phyloP scores from a whole-genome alignment of 2,888 invertebrate genomes.

The Machimus atricapillus region DNA sequence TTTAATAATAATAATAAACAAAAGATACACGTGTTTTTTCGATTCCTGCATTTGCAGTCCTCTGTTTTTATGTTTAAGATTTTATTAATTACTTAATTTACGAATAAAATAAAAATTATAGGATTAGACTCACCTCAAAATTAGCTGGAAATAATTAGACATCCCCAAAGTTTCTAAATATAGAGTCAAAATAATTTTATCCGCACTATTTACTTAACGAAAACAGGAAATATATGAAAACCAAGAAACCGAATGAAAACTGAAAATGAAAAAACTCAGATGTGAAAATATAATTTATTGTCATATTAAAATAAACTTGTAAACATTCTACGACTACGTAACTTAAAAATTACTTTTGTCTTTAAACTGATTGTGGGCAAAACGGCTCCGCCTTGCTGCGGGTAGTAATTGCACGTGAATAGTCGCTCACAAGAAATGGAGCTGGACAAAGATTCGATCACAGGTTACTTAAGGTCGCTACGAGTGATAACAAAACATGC shows the following conservation, averaged over 20 bases:
- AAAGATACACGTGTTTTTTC: too few relatives aligned
- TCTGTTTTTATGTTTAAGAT: too few relatives aligned
- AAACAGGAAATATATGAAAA: not conserved
- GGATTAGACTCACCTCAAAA: too few relatives aligned
- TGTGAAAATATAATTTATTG: conserved; percentile 18
- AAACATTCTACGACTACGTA: not conserved
- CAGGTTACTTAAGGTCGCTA: conserved; percentile 1
- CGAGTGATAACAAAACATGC: not conserved
- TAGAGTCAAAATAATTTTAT: not conserved
- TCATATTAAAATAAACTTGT: conserved; percentile 17
- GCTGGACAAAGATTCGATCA: conserved; percentile 9
- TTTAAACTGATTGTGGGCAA: not conserved
- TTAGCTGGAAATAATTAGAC: not conserved
- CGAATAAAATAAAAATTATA: too few relatives aligned
- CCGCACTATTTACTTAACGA: not conserved
- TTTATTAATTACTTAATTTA: too few relatives aligned
- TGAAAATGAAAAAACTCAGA: not conserved
- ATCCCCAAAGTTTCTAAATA: not conserved
- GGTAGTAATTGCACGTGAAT: not conserved
- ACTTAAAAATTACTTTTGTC: conserved; percentile 6
- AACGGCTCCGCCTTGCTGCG: not conserved
- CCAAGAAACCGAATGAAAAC: not conserved
- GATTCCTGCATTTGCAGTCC: too few relatives aligned
- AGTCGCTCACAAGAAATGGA: not conserved
- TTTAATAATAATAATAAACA: too few relatives aligned